Evolutionary conservation across 92 coral and sea anemone species (phyloP).

Genomic region (Ricordea florida): DNA sequence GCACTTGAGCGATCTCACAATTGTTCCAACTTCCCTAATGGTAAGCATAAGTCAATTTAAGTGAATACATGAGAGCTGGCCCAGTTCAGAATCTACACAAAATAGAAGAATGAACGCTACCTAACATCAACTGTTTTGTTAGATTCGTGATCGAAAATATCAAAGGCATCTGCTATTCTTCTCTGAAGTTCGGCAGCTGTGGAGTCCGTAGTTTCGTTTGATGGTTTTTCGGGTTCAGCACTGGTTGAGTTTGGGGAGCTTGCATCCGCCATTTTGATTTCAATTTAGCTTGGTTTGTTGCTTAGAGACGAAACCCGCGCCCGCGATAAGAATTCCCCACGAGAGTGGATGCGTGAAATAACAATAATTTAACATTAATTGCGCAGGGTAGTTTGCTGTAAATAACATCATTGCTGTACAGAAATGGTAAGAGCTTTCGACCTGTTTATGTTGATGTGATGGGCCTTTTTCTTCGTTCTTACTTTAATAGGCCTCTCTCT

Average conservation of each 20-base stretch:
- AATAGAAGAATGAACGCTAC: constrained; percentile 24
- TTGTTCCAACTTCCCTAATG: constrained; percentile 94
- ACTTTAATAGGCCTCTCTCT: no score
- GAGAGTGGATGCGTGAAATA: background rate
- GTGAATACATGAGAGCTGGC: background rate
- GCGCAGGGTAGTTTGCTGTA: no score
- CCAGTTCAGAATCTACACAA: background rate
- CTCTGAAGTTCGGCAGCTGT: constrained; percentile 92
- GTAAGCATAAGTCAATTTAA: background rate
- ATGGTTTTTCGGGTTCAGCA: constrained; percentile 65
- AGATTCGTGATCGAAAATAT: constrained; percentile 98
- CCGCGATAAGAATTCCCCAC: background rate
- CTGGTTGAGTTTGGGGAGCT: constrained; percentile 39
- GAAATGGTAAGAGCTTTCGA: no score
- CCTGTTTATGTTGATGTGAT: no score
- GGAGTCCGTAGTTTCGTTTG: constrained; percentile 75
- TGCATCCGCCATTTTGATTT: constrained; percentile 90
- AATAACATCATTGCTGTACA: no score
- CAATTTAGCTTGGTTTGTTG: constrained; percentile 32
- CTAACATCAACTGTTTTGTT: constrained; percentile 99
- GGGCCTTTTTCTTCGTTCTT: no score
- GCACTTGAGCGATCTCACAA: constrained; percentile 93
- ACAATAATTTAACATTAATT: background rate
- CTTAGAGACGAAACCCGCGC: constrained; percentile 11
- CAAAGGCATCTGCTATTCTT: constrained; percentile 90